Evolutionary conservation across 2,797 vertebrate species (phyloP).

Genomic region (Enteromius trimaculatus): DNA sequence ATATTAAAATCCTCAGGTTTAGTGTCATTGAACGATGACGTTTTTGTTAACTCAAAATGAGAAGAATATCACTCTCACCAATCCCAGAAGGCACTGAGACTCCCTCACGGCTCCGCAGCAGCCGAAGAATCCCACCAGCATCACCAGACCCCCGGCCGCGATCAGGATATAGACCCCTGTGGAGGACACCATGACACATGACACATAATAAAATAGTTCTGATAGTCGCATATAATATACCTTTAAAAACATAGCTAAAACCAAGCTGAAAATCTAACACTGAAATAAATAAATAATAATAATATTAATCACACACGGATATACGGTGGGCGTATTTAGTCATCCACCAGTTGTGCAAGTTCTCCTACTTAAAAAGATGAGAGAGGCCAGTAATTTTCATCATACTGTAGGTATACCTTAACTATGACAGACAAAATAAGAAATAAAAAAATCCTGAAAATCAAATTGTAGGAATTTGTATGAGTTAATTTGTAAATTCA

Average conservation of each 20-base stretch:
- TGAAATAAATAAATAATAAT: not conserved
- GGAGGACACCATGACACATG: constrained; percentile 1
- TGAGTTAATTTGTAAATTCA: too few relatives aligned
- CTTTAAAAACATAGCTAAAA: not conserved
- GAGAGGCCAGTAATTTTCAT: too few relatives aligned
- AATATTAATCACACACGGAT: too few relatives aligned
- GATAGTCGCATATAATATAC: not conserved
- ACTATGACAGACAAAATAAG: too few relatives aligned
- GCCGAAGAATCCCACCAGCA: constrained; percentile 93
- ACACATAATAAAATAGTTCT: not conserved
- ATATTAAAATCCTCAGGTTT: not conserved
- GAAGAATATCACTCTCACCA: constrained; percentile 78
- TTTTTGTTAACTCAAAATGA: not conserved
- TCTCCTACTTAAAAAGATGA: too few relatives aligned
- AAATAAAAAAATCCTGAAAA: too few relatives aligned
- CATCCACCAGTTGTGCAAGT: too few relatives aligned
- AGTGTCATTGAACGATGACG: not conserved
- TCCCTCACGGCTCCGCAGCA: constrained; percentile 94
- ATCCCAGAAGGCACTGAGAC: constrained; percentile 94
- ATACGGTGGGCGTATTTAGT: too few relatives aligned
- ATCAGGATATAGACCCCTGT: constrained; percentile 93
- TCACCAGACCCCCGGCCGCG: constrained; percentile 90
- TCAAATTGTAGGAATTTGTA: too few relatives aligned
- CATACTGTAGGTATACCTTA: too few relatives aligned
- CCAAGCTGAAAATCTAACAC: not conserved